phyloP scores from a whole-genome alignment of 2,797 vertebrate species.

The Danio tinwini region DNA sequence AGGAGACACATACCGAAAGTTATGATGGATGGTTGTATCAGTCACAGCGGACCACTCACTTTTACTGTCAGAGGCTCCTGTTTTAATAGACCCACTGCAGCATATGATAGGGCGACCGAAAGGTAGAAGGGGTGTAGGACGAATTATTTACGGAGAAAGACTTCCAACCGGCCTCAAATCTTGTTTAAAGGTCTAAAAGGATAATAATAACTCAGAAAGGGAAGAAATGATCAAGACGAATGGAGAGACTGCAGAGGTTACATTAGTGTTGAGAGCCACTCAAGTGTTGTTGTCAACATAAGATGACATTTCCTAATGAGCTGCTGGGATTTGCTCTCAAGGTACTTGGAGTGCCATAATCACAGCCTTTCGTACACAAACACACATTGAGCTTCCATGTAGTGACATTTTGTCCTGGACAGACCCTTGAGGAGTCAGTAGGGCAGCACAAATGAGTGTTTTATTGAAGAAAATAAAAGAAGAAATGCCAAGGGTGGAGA shows the following conservation, averaged over 20 bases:
- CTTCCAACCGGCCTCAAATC: slow-evolving; percentile 32
- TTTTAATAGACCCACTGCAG: slow-evolving; percentile 56
- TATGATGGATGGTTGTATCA: slow-evolving; percentile 76
- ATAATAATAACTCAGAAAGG: slow-evolving; percentile 42
- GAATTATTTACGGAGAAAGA: slow-evolving; percentile 43
- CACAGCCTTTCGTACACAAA: neutral
- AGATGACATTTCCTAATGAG: slow-evolving; percentile 45
- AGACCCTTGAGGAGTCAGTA: slow-evolving; percentile 34
- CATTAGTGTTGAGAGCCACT: slow-evolving; percentile 30
- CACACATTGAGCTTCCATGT: neutral
- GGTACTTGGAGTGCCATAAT: slow-evolving; percentile 19
- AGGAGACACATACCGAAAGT: slow-evolving; percentile 76
- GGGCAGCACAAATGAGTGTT: slow-evolving; percentile 25
- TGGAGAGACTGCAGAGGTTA: neutral
- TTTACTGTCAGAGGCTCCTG: slow-evolving; percentile 60
- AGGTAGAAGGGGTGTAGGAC: slow-evolving; percentile 27
- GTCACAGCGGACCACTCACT: slow-evolving; percentile 63
- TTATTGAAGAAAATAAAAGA: neutral
- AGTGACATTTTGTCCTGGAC: slow-evolving; percentile 3
- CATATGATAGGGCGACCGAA: slow-evolving; percentile 37
- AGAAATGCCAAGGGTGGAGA: slow-evolving; percentile 9
- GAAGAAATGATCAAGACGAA: neutral
- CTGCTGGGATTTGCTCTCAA: slow-evolving; percentile 18
- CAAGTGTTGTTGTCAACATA: slow-evolving; percentile 10
- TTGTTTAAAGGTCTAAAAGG: slow-evolving; percentile 22